Percentiles rank a stretch among this genome's conserved stretches.
These are phyloP conservation scores for Pantala flavescens DNA, from an alignment of 1,140 invertebrate genomes.

Conservation along the genomic window DNA sequence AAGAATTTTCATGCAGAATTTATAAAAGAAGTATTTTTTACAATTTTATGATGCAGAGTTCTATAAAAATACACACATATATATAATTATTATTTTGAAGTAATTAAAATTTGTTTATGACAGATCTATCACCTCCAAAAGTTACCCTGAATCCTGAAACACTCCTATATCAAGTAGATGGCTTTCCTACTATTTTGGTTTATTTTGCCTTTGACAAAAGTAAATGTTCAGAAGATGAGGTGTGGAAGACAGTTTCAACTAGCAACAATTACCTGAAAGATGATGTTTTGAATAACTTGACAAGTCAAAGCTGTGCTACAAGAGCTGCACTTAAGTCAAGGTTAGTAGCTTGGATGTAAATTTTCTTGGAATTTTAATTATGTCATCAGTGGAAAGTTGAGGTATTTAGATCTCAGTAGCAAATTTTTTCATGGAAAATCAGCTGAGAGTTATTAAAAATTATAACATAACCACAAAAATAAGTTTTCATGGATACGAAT, in stretches of 20 bases:
- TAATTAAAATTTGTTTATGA: constrained; percentile 27
- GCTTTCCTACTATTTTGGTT: constrained; percentile 63
- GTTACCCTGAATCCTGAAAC: constrained; percentile 43
- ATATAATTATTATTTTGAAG: too few relatives aligned
- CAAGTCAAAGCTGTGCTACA: constrained; percentile 35
- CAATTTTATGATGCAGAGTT: too few relatives aligned
- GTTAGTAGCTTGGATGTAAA: constrained; percentile 28
- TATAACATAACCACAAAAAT: too few relatives aligned
- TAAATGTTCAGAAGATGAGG: neutral
- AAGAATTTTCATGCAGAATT: too few relatives aligned
- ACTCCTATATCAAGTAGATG: constrained; percentile 52
- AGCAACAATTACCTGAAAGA: constrained; percentile 30
- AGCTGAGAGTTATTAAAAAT: too few relatives aligned
- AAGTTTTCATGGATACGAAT: too few relatives aligned
- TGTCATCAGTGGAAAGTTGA: too few relatives aligned
- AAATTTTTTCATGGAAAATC: too few relatives aligned
- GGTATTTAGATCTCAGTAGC: too few relatives aligned
- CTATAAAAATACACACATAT: too few relatives aligned
- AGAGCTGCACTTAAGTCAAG: constrained; percentile 36
- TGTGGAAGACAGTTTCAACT: constrained; percentile 21
- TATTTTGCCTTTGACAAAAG: constrained; percentile 47
- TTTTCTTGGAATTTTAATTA: constrained; percentile 14
- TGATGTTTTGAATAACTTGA: constrained; percentile 37
- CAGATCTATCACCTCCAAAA: constrained; percentile 67
- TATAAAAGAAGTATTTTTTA: too few relatives aligned